These are phyloP conservation scores for Mythimna impura DNA, from an alignment of 2,888 invertebrate species.

Conservation along the genomic window DNA sequence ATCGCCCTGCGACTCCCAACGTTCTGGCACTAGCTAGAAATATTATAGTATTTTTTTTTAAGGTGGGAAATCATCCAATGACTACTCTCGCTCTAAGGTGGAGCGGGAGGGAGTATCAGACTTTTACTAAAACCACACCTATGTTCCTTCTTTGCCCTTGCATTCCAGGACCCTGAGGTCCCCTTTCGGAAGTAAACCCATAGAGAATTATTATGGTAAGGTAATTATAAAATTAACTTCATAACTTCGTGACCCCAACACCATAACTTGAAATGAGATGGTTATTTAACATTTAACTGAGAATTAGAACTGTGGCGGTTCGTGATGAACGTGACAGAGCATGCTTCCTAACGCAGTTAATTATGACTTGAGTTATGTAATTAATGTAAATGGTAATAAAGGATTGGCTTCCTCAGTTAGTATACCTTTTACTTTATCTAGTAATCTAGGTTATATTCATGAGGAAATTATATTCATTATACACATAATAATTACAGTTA, in stretches of 20 bases:
- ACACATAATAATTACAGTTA: background rate
- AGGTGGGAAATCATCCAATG: too few relatives aligned
- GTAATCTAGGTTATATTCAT: background rate
- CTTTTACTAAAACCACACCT: too few relatives aligned
- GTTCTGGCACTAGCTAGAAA: too few relatives aligned
- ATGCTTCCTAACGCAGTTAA: slow-evolving; percentile 38
- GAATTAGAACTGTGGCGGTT: slow-evolving; percentile 29
- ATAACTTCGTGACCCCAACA: slow-evolving; percentile 5
- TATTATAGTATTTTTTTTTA: too few relatives aligned
- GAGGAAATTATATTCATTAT: background rate
- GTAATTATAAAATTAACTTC: background rate
- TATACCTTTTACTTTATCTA: slow-evolving; percentile 13
- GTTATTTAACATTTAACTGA: slow-evolving; percentile 33
- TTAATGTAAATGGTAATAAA: slow-evolving; percentile 21
- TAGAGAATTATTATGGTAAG: too few relatives aligned
- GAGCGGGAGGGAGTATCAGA: too few relatives aligned
- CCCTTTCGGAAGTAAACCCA: too few relatives aligned
- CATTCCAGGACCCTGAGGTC: too few relatives aligned
- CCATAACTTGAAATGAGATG: slow-evolving; percentile 17
- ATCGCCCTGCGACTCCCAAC: too few relatives aligned
- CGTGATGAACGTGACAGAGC: slow-evolving; percentile 39
- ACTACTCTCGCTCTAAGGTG: too few relatives aligned
- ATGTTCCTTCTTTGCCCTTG: too few relatives aligned
- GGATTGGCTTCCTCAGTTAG: slow-evolving; percentile 20
- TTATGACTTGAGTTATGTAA: slow-evolving; percentile 40